Evolutionary conservation across 2,797 vertebrate genomes (phyloP).

Genomic region (Alosa sapidissima): DNA sequence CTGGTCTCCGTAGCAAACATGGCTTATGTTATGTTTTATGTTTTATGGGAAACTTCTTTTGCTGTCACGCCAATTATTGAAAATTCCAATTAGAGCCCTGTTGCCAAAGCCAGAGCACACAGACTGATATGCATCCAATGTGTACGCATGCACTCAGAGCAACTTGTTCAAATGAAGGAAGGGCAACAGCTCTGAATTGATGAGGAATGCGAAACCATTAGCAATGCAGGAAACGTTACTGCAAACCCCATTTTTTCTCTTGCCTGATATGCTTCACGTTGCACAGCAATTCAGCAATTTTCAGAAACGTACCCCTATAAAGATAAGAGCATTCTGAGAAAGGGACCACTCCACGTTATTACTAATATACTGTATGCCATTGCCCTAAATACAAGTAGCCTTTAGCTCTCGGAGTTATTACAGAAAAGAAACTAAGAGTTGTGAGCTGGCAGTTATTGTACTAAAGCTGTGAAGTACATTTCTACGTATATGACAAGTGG

Average conservation of each 20-base stretch:
- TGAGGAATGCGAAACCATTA: neutral
- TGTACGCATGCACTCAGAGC: conserved; percentile 3
- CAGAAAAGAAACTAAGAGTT: conserved; percentile 22
- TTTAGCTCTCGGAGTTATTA: neutral
- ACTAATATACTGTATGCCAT: neutral
- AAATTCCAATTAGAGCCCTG: conserved; percentile 42
- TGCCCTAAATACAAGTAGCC: neutral
- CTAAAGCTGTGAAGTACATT: conserved; percentile 63
- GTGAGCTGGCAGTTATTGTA: conserved; percentile 55
- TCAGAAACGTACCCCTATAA: neutral
- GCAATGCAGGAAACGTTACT: neutral
- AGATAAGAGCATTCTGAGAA: neutral
- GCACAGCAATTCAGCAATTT: neutral
- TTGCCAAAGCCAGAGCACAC: conserved; percentile 34
- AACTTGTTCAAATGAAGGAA: conserved; percentile 3
- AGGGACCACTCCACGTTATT: neutral
- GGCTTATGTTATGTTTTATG: neutral
- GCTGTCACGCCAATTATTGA: conserved; percentile 1
- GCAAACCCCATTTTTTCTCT: neutral
- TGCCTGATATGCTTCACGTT: neutral
- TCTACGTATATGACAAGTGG: conserved; percentile 66
- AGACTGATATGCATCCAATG: conserved; percentile 7
- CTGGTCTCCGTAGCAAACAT: neutral
- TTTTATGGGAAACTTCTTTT: conserved; percentile 1
- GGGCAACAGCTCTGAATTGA: neutral